Evolutionary conservation across 2,113 vertebrate genomes (phyloP).

Genomic region (Hyperopisus bebe): DNA sequence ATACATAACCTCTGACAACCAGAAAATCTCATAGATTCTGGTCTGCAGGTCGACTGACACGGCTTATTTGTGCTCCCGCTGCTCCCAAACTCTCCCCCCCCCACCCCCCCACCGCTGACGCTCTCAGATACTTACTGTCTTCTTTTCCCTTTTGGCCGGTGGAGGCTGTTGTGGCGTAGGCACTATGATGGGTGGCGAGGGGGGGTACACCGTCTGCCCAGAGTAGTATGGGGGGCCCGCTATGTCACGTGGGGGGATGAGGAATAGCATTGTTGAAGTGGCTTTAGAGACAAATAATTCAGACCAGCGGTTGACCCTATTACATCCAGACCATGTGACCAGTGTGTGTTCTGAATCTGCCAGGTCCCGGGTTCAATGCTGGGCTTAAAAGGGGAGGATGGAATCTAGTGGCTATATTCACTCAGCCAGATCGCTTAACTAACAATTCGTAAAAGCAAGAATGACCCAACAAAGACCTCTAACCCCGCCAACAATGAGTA

Average conservation of each 20-base stretch:
- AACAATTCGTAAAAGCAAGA: neutral
- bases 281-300: conserved; percentile 43
- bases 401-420: neutral
- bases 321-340: neutral
- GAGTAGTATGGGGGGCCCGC: conserved; percentile 80
- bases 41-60: neutral
- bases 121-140: conserved; percentile 74
- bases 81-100: neutral
- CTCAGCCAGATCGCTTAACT: neutral
- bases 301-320: neutral
- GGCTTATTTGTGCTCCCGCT: neutral
- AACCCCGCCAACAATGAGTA: neutral
- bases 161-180: conserved; percentile 88
- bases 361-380: neutral
- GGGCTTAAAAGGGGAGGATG: neutral
- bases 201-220: conserved; percentile 83
- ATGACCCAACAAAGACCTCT: neutral
- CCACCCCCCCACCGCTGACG: too few species aligned
- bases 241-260: conserved; percentile 44
- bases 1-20: neutral
- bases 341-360: neutral
- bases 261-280: conserved; percentile 16
- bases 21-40: neutral
- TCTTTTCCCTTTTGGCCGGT: conserved; percentile 89
- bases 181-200: conserved; percentile 93